Base-by-base conservation (phyloP, 2,113 vertebrate genomes). In the Xenus cinereus region DNA sequence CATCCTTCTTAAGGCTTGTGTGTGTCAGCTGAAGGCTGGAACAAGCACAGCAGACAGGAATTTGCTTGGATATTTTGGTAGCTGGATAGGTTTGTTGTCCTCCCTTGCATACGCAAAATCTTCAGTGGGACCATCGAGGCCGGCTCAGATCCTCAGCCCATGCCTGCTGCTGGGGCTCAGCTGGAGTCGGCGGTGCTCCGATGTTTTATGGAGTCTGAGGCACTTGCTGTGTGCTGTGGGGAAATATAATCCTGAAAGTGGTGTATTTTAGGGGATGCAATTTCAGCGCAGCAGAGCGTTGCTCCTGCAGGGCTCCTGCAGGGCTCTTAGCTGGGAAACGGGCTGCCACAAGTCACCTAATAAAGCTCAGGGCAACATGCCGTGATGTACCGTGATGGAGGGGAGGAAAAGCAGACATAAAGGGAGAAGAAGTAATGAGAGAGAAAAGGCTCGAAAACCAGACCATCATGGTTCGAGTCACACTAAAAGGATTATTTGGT, bases 401-500 rank as follows among this genome's bases (percentile, higher is more conserved):
- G 54, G 37, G 2, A 67, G 60, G 51, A 57, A 88, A 93, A 92
- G 60, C 72, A 78, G 63, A 43, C 24, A 35, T 51, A 93, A 87
- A 93, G 22, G 45, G 54, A 67, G 56, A 59, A 86, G 53, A 26
- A 22, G 9, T 71, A 83, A 78, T 37, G 37, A 56, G 64, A 64
- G 75, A 89, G 39, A 84, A 88, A 76, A 90, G 18, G 37, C 53
- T 80, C 63, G 56, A 72, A 80, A 94, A 83, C 43, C 51, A 22
- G 23, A 66, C 45, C 50, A 54, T 77, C 33, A 6, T 59, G 82
- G 59, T 88, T 91, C 2, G 4, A 75, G 54, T 63, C 64, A 71
- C 82, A 46, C 54, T 78, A 74, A 88, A 94, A 77, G 35, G 60
- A 51, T 91, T 91, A 88, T 90, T 91, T 94, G 72, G 54, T 75